A percentile compares a stretch with the other conserved stretches of the same genome.
Evolutionary conservation across 2,113 vertebrate species (phyloP).

Genomic region (Struthio camelus): DNA sequence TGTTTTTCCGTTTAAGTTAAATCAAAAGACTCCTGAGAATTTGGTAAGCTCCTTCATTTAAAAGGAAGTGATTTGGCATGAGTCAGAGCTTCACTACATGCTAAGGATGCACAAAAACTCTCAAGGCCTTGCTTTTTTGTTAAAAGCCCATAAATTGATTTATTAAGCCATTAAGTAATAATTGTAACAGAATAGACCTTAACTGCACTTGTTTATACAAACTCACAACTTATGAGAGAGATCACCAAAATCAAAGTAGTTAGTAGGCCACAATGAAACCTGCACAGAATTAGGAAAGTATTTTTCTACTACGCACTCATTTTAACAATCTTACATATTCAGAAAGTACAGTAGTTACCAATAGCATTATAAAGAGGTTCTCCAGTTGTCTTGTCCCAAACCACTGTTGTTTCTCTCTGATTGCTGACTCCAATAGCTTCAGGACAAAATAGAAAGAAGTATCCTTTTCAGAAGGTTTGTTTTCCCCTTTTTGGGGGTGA

Average conservation of each 20-base stretch:
- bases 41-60: background rate
- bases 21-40: background rate
- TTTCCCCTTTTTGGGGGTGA: conserved; percentile 23
- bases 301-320: background rate
- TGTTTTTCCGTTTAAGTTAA: background rate
- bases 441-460: conserved; percentile 58
- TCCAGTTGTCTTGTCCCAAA: conserved; percentile 96
- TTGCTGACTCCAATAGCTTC: conserved; percentile 95
- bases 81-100: background rate
- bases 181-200: background rate
- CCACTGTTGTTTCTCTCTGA: conserved; percentile 96
- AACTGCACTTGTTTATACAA: background rate
- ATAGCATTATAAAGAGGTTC: conserved; percentile 95
- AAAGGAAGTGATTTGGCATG: background rate
- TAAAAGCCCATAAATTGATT: background rate
- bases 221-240: background rate
- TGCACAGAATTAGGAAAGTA: background rate
- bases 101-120: background rate
- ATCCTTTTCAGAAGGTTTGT: conserved; percentile 52
- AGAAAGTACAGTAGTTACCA: conserved; percentile 76
- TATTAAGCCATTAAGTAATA: background rate
- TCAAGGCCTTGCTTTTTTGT: background rate
- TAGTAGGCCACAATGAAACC: background rate
- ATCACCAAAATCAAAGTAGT: background rate
- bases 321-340: background rate